Evolutionary conservation across 2,113 vertebrate species (phyloP).

Genomic region (Coptodon bakossiorum): DNA sequence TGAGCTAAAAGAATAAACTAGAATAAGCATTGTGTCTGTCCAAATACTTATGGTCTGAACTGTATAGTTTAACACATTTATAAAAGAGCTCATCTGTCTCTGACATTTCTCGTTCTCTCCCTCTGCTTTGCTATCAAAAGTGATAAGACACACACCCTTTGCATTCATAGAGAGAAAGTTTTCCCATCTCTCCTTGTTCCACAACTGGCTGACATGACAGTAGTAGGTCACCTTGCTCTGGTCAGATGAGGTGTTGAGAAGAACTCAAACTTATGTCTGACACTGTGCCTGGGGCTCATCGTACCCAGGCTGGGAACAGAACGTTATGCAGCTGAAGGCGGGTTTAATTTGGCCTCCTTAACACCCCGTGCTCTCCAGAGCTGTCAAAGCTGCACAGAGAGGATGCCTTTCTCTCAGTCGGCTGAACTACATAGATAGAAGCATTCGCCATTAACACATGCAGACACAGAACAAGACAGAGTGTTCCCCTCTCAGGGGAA

Average conservation of each 20-base stretch:
- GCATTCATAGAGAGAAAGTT: not conserved
- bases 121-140: not conserved
- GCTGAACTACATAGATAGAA: not conserved
- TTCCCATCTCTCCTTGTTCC: not conserved
- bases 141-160: not conserved
- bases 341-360: conserved; percentile 40
- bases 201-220: conserved; percentile 22
- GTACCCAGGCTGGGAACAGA: conserved; percentile 46
- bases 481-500: conserved; percentile 19
- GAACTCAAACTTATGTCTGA: conserved; percentile 21
- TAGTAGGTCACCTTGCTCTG: conserved; percentile 46
- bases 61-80: not conserved
- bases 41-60: not conserved
- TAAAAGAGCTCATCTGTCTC: not conserved
- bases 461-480: not conserved
- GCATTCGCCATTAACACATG: not conserved
- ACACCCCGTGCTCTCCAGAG: conserved; percentile 28
- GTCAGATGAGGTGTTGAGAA: conserved; percentile 14
- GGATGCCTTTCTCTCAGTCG: not conserved
- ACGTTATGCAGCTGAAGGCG: conserved; percentile 34
- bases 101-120: not conserved
- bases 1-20: not conserved
- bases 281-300: conserved; percentile 12
- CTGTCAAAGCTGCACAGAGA: conserved; percentile 22
- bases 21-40: not conserved